Evolutionary conservation across 2,888 invertebrate genomes (phyloP), one percentile per base, ranked within the genome.

Genomic region (Synergus laeviventris): DNA sequence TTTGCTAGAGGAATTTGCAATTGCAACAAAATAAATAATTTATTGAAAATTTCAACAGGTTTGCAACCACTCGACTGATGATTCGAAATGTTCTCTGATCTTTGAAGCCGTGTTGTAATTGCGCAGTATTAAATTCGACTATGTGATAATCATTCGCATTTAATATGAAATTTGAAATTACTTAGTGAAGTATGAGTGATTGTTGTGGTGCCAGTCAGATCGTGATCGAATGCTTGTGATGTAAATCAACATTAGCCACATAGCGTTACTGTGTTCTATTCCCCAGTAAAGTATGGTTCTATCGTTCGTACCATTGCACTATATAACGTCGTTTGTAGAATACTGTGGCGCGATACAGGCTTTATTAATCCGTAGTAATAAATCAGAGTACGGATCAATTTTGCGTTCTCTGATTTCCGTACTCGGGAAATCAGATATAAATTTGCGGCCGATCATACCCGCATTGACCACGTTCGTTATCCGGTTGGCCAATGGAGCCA

Each of bases 341-440:
- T 81, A 81, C 74, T 77, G 78, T 78, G 74, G 59, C 76, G 78
- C 77, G 83, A 84, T 82, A 84, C 76, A 80, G 82, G 88, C 87
- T 89, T 89, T 89, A 89, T 89, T 89, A 89, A 87, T 87, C 87
- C 86, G 83, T 79, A 84, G 86, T 82, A 84, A 89, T 89, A 89
- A 89, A 89, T 89, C 89, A 89, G 84, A 74, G 82, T 82, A 81
- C 84, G 84, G 88, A 89, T 89, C 89, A 89, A 89, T 89, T 89
- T 89, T 88, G 85, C 85, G 83, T 83, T 83, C 83, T 84, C 84
- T 85, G 88, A 88, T 88, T 88, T 88, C 86, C 85, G 79, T 75
- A 78, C 73, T 77, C 84, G 84, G 82, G 81, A 84, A 86, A 87
- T 87, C 88, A 86, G 87, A 87, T 88, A 88, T 86, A 87, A 87